Conservation (phyloP, 2,888 invertebrate genomes). For the Harpalus rubripes region DNA sequence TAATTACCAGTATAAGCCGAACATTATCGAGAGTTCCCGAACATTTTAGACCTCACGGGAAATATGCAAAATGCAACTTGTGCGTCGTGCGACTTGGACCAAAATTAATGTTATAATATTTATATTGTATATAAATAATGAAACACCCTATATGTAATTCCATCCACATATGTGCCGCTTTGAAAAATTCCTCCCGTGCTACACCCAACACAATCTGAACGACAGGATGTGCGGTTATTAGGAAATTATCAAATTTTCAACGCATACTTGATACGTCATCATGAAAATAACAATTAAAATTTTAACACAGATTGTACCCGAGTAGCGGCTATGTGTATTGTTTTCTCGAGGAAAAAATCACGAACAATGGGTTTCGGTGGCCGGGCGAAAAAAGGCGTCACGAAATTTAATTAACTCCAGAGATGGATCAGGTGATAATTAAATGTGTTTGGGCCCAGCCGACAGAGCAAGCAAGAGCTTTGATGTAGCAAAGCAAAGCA, state of each 20-base stretch:
- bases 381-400: constrained; percentile 61
- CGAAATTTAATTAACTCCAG: constrained; percentile 64
- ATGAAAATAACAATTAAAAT: constrained; percentile 66
- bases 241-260: constrained; percentile 76
- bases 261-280: constrained; percentile 73
- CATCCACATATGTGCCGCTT: constrained; percentile 17
- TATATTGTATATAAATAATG: neutral
- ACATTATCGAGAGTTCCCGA: too few species aligned
- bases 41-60: too few species aligned
- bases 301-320: constrained; percentile 64
- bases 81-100: too few species aligned
- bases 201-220: constrained; percentile 39
- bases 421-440: constrained; percentile 67
- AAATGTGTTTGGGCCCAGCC: constrained; percentile 53
- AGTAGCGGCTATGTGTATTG: constrained; percentile 19
- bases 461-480: neutral
- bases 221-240: constrained; percentile 76
- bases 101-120: too few species aligned
- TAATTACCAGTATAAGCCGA: too few species aligned
- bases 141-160: neutral
- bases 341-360: constrained; percentile 54
- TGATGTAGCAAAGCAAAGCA: neutral
- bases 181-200: neutral
- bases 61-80: too few species aligned
- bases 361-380: constrained; percentile 65